Evolutionary conservation across 2,888 invertebrate species (phyloP), one percentile per base, ranked within the genome.

Genomic region (Ophonus ardosiacus): DNA sequence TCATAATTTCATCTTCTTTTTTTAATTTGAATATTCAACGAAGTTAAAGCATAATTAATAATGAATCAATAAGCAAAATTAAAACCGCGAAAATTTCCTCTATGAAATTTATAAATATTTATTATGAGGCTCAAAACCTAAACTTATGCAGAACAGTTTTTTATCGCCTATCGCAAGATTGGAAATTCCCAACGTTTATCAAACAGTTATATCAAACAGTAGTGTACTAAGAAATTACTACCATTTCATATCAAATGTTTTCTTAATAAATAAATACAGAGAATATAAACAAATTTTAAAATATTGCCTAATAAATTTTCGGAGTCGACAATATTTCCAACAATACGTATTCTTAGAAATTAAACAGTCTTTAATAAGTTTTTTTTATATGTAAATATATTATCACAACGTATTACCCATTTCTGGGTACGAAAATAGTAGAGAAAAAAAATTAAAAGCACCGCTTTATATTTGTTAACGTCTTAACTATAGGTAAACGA

Each of bases 131-230:
- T 68, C 31, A 15, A 13, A 51, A 51, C 10, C 6, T 13, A 51
- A 51, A 51, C 2, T 10, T 51, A 51, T 51, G 43, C 43, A 10
- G 38, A 68, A 68, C 68, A 38, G 8, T 68, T 68, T 74, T 74
- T 74, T 74, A 17, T 74, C 21, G 8, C 8, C 7, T 43, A 43
- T 68, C 68, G 68, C 31, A 68, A 38, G 10, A 38, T 18, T 74
- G 71, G 71, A 74, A 74, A 74, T 43, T 7, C 71, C 71, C 71
- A 74, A 68, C 17, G 40, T 18, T 40, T 74, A 74, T 74, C 68
- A 65, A 61, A 38, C 68, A 68, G 38, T 15, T 68, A 68, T 68
- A 68, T 68, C n/a, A 38, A 13, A 31, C 38, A 38, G 38, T 68
- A 63, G 63, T 1, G 13, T 63, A 63, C 63, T 10, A 6, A 63